These are phyloP conservation scores for Diadegma fenestrale DNA, from an alignment of 2,888 invertebrate species.

Conservation along the genomic window DNA sequence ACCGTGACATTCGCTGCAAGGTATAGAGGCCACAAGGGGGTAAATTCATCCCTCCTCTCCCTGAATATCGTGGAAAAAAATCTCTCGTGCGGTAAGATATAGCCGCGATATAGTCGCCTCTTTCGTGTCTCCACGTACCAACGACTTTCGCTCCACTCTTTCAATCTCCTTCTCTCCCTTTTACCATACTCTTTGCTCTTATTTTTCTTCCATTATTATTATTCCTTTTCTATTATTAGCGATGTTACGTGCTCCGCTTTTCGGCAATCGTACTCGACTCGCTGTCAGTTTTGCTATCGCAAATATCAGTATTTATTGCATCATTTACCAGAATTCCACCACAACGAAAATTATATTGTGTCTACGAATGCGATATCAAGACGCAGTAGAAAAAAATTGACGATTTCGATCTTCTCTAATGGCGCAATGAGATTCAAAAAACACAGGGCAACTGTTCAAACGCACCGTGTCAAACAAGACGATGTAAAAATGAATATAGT, in stretches of 20 bases:
- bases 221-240: background rate
- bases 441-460: background rate
- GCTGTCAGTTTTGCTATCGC: background rate
- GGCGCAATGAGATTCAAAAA: no score
- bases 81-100: conserved; percentile 75
- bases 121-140: conserved; percentile 69
- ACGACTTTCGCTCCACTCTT: conserved; percentile 69
- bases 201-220: background rate
- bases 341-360: background rate
- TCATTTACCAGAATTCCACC: background rate
- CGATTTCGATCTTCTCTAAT: background rate
- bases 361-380: background rate
- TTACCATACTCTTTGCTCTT: conserved; percentile 20
- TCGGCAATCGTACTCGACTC: background rate
- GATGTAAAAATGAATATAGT: background rate
- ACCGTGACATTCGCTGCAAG: conserved; percentile 53
- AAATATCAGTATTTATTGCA: background rate
- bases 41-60: conserved; percentile 59
- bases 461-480: background rate
- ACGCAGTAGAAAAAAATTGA: background rate
- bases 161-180: conserved; percentile 6
- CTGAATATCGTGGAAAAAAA: conserved; percentile 59
- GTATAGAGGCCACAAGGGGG: conserved; percentile 50
- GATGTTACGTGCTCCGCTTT: background rate
- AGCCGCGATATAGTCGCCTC: conserved; percentile 71